Conservation (phyloP, 2,888 invertebrate species). For the Terebella lapidaria region DNA sequence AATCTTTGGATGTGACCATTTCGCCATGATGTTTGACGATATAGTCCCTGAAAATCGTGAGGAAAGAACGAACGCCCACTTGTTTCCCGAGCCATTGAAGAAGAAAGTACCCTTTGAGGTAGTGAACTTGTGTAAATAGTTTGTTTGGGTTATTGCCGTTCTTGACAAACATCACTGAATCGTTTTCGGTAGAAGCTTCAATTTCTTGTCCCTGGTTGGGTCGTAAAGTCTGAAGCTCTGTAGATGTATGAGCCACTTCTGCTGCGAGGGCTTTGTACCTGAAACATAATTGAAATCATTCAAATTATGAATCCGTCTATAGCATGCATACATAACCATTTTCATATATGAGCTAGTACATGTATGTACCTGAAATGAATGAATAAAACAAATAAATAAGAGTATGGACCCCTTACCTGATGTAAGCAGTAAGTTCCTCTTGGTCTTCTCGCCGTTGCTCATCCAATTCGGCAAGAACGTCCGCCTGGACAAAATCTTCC, state of each 20-base stretch:
- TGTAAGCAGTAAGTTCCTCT: background rate
- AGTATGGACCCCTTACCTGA: background rate
- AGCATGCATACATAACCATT: background rate
- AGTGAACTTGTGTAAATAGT: conserved; percentile 54
- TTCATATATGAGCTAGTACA: background rate
- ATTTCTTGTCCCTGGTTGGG: conserved; percentile 30
- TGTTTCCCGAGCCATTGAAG: conserved; percentile 40
- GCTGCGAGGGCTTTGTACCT: conserved; percentile 21
- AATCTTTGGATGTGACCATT: conserved; percentile 39
- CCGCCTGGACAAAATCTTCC: conserved; percentile 50
- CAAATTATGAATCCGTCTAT: background rate
- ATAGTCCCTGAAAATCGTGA: conserved; percentile 38
- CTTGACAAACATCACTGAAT: conserved; percentile 33
- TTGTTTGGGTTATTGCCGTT: conserved; percentile 54
- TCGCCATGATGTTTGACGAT: conserved; percentile 39
- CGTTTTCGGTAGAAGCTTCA: conserved; percentile 12
- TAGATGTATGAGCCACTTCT: conserved; percentile 32
- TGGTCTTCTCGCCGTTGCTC: background rate
- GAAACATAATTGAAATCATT: no score
- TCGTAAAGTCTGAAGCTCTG: conserved; percentile 40
- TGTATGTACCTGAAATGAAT: background rate
- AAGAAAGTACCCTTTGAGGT: conserved; percentile 54
- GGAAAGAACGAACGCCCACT: conserved; percentile 43
- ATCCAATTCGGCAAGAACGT: background rate
- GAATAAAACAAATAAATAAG: background rate